Base-by-base conservation (phyloP, 1,140 invertebrate species). In the Drosophila leontia region DNA sequence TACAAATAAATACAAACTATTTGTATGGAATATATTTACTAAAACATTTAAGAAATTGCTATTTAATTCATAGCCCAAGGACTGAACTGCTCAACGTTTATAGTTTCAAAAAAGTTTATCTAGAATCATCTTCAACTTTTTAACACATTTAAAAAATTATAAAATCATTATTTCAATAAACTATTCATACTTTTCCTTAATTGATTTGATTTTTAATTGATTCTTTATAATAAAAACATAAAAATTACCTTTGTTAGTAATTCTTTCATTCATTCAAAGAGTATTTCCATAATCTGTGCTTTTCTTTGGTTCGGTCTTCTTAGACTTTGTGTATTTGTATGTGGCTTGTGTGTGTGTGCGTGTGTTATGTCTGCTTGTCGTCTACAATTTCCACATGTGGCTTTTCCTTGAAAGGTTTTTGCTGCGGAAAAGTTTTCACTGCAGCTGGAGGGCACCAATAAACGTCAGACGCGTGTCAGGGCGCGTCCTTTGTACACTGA, bases 401-500 rank as follows among this genome's bases (percentile, higher is more conserved):
- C 56, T 63, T 62, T 82, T 69, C 53, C 61, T 57, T 58, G 61
- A 57, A 64, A 64, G 76, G 42, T 50, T 64, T 63, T 68, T 65
- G 23, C 51, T 50, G 51, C 44, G 58, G 68, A 78, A 75, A 82
- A 86, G 39, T 86, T 86, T 76, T 59, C 57, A 61, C 47, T 72
- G 72, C 75, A 65, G 65, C 75, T 59, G 76, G 80, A 51, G 65
- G 77, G 69, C 60, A 87, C 69, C 85, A 88, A 88, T 88, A 88
- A 90, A 90, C 78, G 85, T 88, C 85, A 87, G 85, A 71, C 78
- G 65, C 77, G 82, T 85, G 81, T 84, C 81, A 84, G 82, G 61
- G 81, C 68, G 62, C 78, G 71, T 85, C 78, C 71, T 85, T 90
- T 90, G 85, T 88, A 81, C 67, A 78, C 83, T 85, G 85, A 90